These are phyloP conservation scores for Scelioninae gen. 1 DNA, from an alignment of 2,888 invertebrate species.

Conservation along the genomic window DNA sequence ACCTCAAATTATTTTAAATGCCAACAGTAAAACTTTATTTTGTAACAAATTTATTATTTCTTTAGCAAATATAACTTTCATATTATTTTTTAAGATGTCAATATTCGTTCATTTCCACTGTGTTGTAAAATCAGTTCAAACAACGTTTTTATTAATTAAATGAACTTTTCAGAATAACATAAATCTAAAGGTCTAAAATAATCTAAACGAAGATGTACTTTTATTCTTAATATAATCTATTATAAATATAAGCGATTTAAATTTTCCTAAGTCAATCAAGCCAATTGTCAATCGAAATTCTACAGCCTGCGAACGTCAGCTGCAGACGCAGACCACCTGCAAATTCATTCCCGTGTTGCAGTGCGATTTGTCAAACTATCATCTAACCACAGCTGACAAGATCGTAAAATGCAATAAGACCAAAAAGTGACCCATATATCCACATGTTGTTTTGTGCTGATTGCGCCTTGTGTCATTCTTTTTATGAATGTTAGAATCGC, in stretches of 20 bases:
- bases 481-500: constrained; percentile 26
- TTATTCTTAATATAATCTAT: constrained; percentile 29
- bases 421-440: constrained; percentile 66
- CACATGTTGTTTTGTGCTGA: constrained; percentile 45
- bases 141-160: neutral
- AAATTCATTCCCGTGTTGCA: constrained; percentile 65
- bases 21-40: neutral
- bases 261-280: constrained; percentile 67
- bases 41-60: neutral
- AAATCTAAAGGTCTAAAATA: no score
- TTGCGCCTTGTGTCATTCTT: constrained; percentile 33
- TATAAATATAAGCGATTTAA: constrained; percentile 49
- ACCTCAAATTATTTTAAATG: neutral
- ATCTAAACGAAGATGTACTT: neutral
- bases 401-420: constrained; percentile 68
- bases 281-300: constrained; percentile 69
- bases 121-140: neutral
- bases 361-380: constrained; percentile 69
- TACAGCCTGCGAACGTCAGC: constrained; percentile 64
- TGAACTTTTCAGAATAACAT: no score
- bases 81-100: neutral
- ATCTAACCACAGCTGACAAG: constrained; percentile 69
- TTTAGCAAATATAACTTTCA: neutral
- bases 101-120: neutral
- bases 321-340: constrained; percentile 69